Percentiles rank a stretch among this genome's conserved stretches.
Conservation (phyloP, 2,888 invertebrate species). For the Poecilobothrus nobilitatus region DNA sequence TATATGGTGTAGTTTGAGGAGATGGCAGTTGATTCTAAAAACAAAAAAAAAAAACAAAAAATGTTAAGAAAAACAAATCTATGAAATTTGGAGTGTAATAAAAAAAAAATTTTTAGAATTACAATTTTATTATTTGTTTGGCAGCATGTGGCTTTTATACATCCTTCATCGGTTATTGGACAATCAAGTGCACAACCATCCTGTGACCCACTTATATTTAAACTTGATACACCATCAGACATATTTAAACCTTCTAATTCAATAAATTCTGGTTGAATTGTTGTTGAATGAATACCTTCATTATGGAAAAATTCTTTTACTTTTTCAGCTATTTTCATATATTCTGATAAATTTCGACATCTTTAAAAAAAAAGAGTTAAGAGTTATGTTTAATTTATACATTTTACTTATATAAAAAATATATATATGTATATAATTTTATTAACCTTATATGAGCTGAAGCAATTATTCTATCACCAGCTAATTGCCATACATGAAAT, state of each 20-base stretch:
- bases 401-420: background rate
- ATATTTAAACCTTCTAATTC: conserved; percentile 56
- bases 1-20: conserved; percentile 69
- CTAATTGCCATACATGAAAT: conserved; percentile 97
- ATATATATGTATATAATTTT: background rate
- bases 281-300: conserved; percentile 97
- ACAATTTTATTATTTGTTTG: conserved; percentile 44
- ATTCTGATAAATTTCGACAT: conserved; percentile 88
- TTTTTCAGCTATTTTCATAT: conserved; percentile 93
- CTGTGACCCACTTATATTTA: conserved; percentile 47
- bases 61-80: background rate
- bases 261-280: conserved; percentile 96
- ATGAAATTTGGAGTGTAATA: background rate
- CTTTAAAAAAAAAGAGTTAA: conserved; percentile 40
- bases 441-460: conserved; percentile 85
- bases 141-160: conserved; percentile 82
- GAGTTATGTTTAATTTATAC: background rate
- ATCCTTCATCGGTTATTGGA: conserved; percentile 73
- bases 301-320: conserved; percentile 97
- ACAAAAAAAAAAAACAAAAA: conserved; percentile 7
- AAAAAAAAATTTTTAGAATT: conserved; percentile 9
- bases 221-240: conserved; percentile 43
- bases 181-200: conserved; percentile 77
- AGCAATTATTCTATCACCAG: conserved; percentile 93
- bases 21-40: conserved; percentile 54